Evolutionary conservation across 2,797 vertebrate genomes (phyloP).

Genomic region (Eurystomus glaucurus): DNA sequence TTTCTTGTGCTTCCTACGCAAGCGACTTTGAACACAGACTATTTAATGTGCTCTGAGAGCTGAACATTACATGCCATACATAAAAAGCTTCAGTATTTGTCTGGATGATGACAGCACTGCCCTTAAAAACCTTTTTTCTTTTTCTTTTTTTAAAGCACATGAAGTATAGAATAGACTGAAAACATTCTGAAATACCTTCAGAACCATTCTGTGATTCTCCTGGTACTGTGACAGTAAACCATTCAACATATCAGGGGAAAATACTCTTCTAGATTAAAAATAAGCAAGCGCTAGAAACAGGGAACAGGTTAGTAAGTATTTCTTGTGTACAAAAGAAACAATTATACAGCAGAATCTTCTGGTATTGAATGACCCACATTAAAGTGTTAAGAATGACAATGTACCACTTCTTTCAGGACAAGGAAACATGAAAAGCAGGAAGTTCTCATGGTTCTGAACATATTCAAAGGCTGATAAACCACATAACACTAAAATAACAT

Average conservation of each 20-base stretch:
- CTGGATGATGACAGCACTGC: neutral
- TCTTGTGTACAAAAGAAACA: neutral
- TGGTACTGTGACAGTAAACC: neutral
- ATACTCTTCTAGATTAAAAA: neutral
- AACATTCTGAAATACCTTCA: neutral
- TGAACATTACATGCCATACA: conserved; percentile 3
- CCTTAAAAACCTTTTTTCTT: neutral
- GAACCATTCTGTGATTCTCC: neutral
- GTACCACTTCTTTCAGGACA: neutral
- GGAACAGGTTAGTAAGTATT: neutral
- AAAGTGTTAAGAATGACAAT: neutral
- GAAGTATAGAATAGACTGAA: neutral
- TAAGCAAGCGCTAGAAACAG: neutral
- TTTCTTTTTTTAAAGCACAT: neutral
- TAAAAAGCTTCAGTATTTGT: neutral
- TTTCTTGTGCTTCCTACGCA: neutral
- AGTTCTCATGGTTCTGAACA: neutral
- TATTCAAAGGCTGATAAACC: neutral
- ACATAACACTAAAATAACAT: neutral
- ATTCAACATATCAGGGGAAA: neutral
- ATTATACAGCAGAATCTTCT: neutral
- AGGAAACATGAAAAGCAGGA: neutral
- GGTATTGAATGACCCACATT: neutral
- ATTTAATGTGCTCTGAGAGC: conserved; percentile 25
- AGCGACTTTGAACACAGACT: conserved; percentile 18